Percentiles rank a stretch among this genome's conserved stretches.
These are phyloP conservation scores for Bombus picipes DNA, from an alignment of 1,140 invertebrate genomes.

Conservation along the genomic window DNA sequence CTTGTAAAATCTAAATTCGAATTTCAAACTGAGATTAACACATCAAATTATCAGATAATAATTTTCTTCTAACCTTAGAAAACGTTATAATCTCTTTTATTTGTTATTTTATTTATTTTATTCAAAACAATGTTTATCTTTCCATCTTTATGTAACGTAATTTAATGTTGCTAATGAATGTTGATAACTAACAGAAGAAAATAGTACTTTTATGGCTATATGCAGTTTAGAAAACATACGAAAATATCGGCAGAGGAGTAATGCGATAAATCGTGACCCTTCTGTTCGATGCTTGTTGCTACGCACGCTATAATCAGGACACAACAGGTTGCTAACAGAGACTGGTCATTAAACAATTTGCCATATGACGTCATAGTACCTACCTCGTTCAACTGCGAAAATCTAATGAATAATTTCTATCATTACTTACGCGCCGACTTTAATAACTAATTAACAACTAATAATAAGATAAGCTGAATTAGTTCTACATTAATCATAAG, in stretches of 20 bases:
- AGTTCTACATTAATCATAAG: no score
- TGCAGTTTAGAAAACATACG: not conserved
- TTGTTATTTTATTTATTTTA: no score
- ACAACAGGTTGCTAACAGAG: constrained; percentile 28
- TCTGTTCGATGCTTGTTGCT: constrained; percentile 27
- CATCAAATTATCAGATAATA: no score
- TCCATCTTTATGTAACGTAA: not conserved
- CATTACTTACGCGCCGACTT: not conserved
- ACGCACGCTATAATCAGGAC: constrained; percentile 25
- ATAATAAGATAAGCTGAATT: no score
- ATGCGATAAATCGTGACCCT: not conserved
- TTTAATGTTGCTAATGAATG: no score
- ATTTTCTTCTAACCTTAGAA: no score
- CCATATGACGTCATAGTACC: not conserved
- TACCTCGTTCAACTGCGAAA: not conserved
- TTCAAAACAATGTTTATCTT: no score
- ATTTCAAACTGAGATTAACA: not conserved
- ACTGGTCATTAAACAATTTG: constrained; percentile 26
- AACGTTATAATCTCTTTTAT: no score
- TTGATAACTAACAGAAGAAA: no score
- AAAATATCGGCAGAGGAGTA: not conserved
- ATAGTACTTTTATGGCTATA: not conserved
- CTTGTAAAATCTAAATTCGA: not conserved
- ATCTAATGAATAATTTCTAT: not conserved
- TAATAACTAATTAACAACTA: no score